Percentiles rank a stretch among this genome's conserved stretches.
These are phyloP conservation scores for Patiria miniata DNA, from an alignment of 35 echinoderm and acorn worm species.

Conservation along the genomic window DNA sequence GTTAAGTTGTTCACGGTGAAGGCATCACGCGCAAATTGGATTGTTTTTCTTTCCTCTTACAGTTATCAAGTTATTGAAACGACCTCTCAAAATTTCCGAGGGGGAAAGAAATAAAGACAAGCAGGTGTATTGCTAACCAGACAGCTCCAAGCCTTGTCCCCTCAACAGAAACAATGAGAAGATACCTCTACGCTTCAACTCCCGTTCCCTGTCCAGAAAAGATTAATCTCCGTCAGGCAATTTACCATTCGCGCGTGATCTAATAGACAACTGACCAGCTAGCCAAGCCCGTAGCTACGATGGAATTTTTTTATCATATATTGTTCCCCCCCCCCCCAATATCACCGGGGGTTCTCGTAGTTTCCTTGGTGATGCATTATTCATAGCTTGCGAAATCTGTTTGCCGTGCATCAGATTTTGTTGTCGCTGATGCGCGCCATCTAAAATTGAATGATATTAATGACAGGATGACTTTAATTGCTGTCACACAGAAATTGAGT, in stretches of 20 bases:
- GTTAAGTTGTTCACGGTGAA: no score
- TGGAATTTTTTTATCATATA: background rate
- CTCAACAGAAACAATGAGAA: no score
- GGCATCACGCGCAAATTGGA: background rate
- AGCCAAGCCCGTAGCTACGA: background rate
- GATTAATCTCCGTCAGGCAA: background rate
- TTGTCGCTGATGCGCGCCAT: background rate
- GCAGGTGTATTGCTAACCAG: constrained; percentile 1
- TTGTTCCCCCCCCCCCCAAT: background rate
- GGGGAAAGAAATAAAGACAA: background rate
- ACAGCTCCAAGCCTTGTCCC: no score
- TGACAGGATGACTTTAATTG: no score
- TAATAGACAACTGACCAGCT: background rate
- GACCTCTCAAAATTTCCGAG: background rate
- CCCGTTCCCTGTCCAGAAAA: background rate
- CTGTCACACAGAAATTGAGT: no score
- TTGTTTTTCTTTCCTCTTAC: background rate
- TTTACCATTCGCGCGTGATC: background rate
- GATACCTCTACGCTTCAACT: background rate
- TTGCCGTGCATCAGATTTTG: background rate
- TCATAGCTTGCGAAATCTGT: constrained; percentile 6
- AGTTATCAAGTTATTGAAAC: background rate
- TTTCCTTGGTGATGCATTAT: constrained; percentile 28
- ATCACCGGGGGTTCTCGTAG: background rate
- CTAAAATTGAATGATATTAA: no score